Evolutionary conservation across 2,113 vertebrate species (phyloP).

Genomic region (Rhodinocichla rosea): DNA sequence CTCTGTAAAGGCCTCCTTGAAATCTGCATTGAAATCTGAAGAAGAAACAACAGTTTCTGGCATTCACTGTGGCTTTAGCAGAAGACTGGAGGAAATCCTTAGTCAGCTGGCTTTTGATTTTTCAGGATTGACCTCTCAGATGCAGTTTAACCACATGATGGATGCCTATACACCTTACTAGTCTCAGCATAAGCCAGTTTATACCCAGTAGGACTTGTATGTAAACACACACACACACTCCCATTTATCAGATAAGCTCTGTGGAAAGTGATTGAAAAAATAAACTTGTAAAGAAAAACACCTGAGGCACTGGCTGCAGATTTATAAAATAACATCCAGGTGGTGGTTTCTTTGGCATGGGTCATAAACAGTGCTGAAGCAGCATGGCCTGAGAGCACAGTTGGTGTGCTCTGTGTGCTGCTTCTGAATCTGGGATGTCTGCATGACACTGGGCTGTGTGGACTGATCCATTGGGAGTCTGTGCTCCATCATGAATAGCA

Average conservation of each 20-base stretch:
- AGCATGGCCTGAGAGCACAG: neutral
- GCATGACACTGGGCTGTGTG: neutral
- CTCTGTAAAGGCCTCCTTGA: neutral
- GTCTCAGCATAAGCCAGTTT: neutral
- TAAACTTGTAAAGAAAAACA: neutral
- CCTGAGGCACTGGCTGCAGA: neutral
- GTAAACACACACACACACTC: neutral
- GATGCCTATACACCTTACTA: neutral
- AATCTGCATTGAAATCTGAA: neutral
- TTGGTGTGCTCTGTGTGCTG: neutral
- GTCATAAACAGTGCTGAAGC: neutral
- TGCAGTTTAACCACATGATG: neutral
- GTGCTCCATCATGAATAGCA: neutral
- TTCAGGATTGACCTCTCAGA: neutral
- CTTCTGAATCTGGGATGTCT: neutral
- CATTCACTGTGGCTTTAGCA: neutral
- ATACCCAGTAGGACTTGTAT: neutral
- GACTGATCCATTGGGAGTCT: neutral
- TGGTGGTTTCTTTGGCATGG: neutral
- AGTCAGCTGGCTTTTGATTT: neutral
- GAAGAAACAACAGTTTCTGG: neutral
- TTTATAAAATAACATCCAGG: neutral
- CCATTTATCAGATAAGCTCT: neutral
- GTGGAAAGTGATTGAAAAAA: neutral
- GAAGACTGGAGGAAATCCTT: neutral